Base-by-base conservation (phyloP, 1,140 invertebrate species). In the Copidosoma floridanum region DNA sequence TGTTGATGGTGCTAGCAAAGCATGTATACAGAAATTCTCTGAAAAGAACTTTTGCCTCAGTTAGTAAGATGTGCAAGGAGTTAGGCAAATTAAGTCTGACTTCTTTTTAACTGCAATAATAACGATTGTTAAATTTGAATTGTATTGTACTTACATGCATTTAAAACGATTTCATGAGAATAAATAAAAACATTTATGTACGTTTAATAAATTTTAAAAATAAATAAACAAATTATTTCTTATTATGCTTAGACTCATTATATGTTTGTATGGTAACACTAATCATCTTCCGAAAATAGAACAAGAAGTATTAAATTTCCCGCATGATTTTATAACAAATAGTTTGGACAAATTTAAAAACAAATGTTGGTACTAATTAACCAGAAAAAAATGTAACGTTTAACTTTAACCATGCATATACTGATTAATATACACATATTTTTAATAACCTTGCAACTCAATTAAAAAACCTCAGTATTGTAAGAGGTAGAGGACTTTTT, bases 181-280 rank as follows among this genome's bases (percentile, higher is more conserved):
- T n/a, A n/a, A n/a, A n/a, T n/a, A n/a, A n/a, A n/a, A n/a, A n/a
- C n/a, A n/a, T n/a, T n/a, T n/a, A n/a, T n/a, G n/a, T n/a, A n/a
- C n/a, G n/a, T n/a, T n/a, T n/a, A n/a, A n/a, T n/a, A n/a, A n/a
- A n/a, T n/a, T n/a, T n/a, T n/a, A n/a, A n/a, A n/a, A n/a, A n/a
- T n/a, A n/a, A n/a, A n/a, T n/a, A n/a, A n/a, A n/a, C n/a, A n/a
- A n/a, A n/a, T n/a, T n/a, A n/a, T n/a, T n/a, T n/a, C n/a, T n/a
- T n/a, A 63, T 58, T 26, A 12, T 57, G 3, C 26, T 63, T 37
- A 27, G 27, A 52, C 40, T 63, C 48, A 57, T 63, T 54, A 48
- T 63, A 27, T 24, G 24, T 26, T 37, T 63, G 20, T 63, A 63
- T 32, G 61, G 40, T 2, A 38, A 63, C 48, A 44, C 53, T 46